Base-by-base conservation (phyloP, 2,113 vertebrate genomes). In the Kryptolebias marmoratus region DNA sequence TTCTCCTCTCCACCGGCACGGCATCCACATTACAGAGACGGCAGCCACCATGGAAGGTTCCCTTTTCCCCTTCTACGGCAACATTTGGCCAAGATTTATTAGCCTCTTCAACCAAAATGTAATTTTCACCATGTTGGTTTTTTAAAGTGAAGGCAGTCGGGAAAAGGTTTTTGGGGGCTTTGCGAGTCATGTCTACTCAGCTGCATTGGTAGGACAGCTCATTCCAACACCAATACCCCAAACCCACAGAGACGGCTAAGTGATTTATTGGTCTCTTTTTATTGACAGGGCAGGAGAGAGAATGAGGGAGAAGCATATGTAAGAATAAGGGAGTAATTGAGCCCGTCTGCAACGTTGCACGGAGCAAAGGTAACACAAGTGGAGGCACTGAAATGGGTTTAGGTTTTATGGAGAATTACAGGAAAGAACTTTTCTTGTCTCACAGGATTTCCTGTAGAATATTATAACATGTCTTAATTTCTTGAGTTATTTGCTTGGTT, bases 71-170 rank as follows among this genome's bases (percentile, higher is more conserved):
- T 82, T 85, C 83, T 84, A 53, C 69, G 64, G 88, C 89, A 87
- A 88, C 80, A 74, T 77, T 85, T 39, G 72, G 87, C 88, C 83
- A 75, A 83, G 87, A 93, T 91, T 92, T 93, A 93, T 92, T 92
- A 78, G 80, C 76, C 82, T 81, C 83, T 80, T 89, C 68, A 81
- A 90, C 89, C 88, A 73, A 89, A 86, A 90, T 90, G 90, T 88
- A 80, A 92, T 92, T 90, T 91, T 92, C 88, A 92, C 88, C 84
- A 81, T 91, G 88, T 90, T 92, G 85, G 83, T 80, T 92, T 90
- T 90, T 87, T 59, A 72, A 63, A 88, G 77, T 79, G 66, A 79
- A 86, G 77, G 82, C 82, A 75, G 71, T n/a, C 36, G 64, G 79
- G 63, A 62, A 71, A 66, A 61, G 16, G 28, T 50, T 59, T 42